Conservation (phyloP, 1,140 invertebrate species). For the Sinonovacula constricta region DNA sequence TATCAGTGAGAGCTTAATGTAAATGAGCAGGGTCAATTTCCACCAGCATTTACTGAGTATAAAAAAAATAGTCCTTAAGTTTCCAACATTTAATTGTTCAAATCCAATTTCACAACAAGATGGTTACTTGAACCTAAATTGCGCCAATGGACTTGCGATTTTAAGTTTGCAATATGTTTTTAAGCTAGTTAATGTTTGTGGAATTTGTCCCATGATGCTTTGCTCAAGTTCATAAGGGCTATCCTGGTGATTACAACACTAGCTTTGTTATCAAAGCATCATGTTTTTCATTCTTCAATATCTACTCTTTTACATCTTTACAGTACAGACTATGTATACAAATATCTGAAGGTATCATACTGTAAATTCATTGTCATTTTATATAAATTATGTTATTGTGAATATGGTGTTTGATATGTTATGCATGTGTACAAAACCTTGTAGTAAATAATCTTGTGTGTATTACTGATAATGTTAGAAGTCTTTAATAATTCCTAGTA, state of each 20-base stretch:
- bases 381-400: not conserved
- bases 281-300: not conserved
- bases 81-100: too few relatives aligned
- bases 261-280: not conserved
- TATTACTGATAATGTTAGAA: constrained; percentile 1
- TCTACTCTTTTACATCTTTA: not conserved
- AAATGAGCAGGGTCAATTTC: too few relatives aligned
- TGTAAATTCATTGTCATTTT: constrained; percentile 39
- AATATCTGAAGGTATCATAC: not conserved
- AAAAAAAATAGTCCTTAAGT: too few relatives aligned
- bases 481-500: not conserved
- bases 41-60: too few relatives aligned
- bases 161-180: too few relatives aligned
- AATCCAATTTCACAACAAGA: too few relatives aligned
- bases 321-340: too few relatives aligned
- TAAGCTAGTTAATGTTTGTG: too few relatives aligned
- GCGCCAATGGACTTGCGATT: too few relatives aligned
- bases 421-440: constrained; percentile 12
- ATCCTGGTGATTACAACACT: not conserved
- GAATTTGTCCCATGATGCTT: not conserved
- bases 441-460: not conserved
- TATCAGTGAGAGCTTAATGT: too few relatives aligned
- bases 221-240: not conserved
- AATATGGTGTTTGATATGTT: not conserved
- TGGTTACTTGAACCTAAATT: too few relatives aligned